Evolutionary conservation across 1,140 invertebrate genomes (phyloP), one percentile per base, ranked within the genome.

Genomic region (Dufourea novaeangliae): DNA sequence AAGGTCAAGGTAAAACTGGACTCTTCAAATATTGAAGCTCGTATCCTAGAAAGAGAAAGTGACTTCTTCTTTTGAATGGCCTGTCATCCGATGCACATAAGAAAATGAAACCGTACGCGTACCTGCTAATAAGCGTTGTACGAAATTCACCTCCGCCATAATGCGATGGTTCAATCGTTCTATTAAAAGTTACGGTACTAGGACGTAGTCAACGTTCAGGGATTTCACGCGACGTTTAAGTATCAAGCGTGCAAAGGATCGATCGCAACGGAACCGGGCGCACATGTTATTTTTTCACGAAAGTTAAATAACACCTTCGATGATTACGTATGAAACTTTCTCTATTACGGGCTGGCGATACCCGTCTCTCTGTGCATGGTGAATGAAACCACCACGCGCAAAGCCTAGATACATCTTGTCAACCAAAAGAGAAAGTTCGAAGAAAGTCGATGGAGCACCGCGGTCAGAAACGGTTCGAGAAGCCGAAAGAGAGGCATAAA

Each of bases 51-150:
- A 10, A 20, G 17, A 46, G 17, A 20, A 46, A 20, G 17, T 4
- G 14, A 3, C n/a, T 14, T 20, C 4, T 5, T 20, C 17, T 46
- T 46, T 20, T 20, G n/a, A 46, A 20, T 25, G 50, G 7, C 50
- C 14, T 7, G 7, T 22, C 22, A 17, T n/a, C 17, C 8, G 22
- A 7, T 20, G 29, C 3, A 3, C 12, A 64, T 64, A 73, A 73
- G 61, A 73, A 74, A 66, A 74, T 66, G 54, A 56, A 17, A 74
- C 6, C n/a, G n/a, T n/a, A n/a, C n/a, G n/a, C n/a, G n/a, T n/a
- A n/a, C n/a, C n/a, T n/a, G n/a, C n/a, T n/a, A n/a, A n/a, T n/a
- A n/a, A n/a, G n/a, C n/a, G n/a, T n/a, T n/a, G n/a, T n/a, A n/a
- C n/a, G n/a, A n/a, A n/a, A n/a, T 20, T 20, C 14, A 1, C 25